phyloP scores from a whole-genome alignment of 2,113 vertebrate species.

The Podocnemis expansa region DNA sequence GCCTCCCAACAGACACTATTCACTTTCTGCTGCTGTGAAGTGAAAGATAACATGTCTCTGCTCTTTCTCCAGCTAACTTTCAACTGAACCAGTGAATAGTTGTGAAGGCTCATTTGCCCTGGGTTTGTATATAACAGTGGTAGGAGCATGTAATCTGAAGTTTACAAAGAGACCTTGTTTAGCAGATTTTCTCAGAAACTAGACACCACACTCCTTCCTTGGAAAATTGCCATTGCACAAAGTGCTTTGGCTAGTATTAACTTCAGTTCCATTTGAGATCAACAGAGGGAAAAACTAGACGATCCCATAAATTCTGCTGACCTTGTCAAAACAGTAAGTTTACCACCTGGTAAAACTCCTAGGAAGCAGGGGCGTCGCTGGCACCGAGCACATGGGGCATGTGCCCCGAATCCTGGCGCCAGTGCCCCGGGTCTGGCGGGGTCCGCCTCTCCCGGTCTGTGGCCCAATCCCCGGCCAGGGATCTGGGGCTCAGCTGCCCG shows the following conservation, averaged over 20 bases:
- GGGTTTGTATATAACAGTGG: fast-evolving
- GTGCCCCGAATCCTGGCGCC: no score
- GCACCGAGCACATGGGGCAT: no score
- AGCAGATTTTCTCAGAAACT: background rate
- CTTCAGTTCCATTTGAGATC: constrained; percentile 59
- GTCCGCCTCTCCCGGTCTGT: no score
- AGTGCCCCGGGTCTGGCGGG: no score
- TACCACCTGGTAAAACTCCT: constrained; percentile 32
- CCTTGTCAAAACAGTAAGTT: constrained; percentile 43
- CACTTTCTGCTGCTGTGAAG: background rate
- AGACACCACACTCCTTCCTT: background rate
- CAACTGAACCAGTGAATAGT: background rate
- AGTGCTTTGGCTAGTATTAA: constrained; percentile 61
- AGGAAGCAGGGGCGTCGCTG: no score
- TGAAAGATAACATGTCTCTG: background rate
- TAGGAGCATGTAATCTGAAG: background rate
- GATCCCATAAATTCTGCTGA: constrained; percentile 40
- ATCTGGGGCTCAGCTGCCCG: no score
- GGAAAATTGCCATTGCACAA: background rate
- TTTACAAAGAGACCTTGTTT: background rate
- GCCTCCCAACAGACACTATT: background rate
- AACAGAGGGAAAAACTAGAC: constrained; percentile 56
- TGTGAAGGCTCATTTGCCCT: background rate
- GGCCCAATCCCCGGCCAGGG: no score
- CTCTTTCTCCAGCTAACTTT: background rate